These are phyloP conservation scores for Rhinichthys klamathensis DNA, from an alignment of 2,113 vertebrate genomes.

Conservation along the genomic window DNA sequence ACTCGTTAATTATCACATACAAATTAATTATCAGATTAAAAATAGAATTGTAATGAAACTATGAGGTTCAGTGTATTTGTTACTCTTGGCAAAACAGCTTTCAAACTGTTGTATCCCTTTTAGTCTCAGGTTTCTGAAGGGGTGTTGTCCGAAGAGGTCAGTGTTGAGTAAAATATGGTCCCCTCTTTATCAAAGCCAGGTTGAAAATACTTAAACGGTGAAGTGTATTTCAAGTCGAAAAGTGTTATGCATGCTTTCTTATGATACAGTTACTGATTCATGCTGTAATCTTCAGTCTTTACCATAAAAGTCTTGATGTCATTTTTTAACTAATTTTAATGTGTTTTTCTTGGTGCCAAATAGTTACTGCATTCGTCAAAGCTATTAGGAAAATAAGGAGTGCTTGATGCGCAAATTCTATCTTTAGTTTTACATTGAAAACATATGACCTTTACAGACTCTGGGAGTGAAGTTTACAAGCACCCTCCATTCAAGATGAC, in stretches of 20 bases:
- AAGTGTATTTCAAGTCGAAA: background rate
- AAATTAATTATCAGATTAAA: background rate
- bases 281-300: background rate
- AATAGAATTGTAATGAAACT: background rate
- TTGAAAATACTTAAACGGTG: background rate
- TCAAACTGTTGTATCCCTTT: background rate
- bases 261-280: background rate
- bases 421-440: conserved; percentile 21
- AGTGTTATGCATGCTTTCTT: background rate
- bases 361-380: background rate
- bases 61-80: background rate
- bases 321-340: background rate
- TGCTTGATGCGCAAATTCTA: background rate
- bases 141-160: conserved; percentile 25
- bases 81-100: background rate
- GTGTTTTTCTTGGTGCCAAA: background rate
- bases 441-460: conserved; percentile 51
- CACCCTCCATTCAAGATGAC: conserved; percentile 54
- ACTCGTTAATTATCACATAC: background rate
- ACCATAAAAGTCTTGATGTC: background rate
- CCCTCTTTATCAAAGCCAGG: background rate
- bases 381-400: background rate
- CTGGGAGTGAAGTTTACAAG: conserved; percentile 52
- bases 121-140: background rate
- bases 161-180: conserved; percentile 18